Conservation (phyloP, 2,113 vertebrate genomes). For the Heteronetta atricapilla region DNA sequence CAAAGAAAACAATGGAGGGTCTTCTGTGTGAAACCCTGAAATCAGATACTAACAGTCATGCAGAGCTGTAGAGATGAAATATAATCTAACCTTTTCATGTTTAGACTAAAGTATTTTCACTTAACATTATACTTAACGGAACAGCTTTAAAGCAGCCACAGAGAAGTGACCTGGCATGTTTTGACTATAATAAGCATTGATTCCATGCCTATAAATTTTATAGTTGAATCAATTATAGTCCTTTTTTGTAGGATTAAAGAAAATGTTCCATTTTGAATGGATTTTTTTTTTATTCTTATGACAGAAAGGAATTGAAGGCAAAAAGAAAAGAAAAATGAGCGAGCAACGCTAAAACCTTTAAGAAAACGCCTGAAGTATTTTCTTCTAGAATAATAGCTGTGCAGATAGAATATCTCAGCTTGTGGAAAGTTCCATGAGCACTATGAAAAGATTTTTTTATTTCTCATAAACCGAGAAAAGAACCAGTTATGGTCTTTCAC, state of each 20-base stretch:
- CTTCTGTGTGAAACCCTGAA: conserved; percentile 64
- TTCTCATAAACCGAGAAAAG: conserved; percentile 15
- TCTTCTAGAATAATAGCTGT: conserved; percentile 31
- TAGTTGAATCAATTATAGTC: conserved; percentile 71
- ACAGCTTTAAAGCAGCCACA: conserved; percentile 68
- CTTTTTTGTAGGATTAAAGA: conserved; percentile 68
- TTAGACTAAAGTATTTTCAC: conserved; percentile 58
- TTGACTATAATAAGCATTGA: conserved; percentile 72
- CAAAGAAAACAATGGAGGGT: conserved; percentile 63
- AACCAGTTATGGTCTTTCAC: neutral
- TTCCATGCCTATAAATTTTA: conserved; percentile 72
- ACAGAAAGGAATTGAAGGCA: conserved; percentile 37
- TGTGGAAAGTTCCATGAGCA: conserved; percentile 5
- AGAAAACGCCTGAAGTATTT: conserved; percentile 43
- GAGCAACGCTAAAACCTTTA: conserved; percentile 50
- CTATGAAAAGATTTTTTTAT: neutral
- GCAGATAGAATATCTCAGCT: neutral
- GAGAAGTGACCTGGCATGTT: conserved; percentile 75
- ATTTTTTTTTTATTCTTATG: conserved; percentile 52
- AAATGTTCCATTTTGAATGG: conserved; percentile 69
- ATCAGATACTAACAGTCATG: conserved; percentile 55
- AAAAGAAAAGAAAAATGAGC: conserved; percentile 41
- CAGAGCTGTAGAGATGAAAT: conserved; percentile 44
- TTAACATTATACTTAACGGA: conserved; percentile 60
- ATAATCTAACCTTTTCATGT: conserved; percentile 76